Evolutionary conservation across 2,888 invertebrate species (phyloP).

Genomic region (Microctonus aethiopoides): DNA sequence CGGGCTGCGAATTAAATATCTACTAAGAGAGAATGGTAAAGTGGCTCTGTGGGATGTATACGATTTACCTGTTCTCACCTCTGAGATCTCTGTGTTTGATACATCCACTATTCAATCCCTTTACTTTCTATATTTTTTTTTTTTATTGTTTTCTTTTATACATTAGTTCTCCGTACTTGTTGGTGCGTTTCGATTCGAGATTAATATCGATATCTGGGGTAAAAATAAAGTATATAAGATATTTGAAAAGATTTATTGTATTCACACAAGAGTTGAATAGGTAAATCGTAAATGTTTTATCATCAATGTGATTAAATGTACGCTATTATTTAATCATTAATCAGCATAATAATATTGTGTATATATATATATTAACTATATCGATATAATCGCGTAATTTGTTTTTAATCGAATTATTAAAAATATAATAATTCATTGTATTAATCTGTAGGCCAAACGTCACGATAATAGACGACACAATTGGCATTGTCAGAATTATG

Average conservation of each 20-base stretch:
- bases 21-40: not conserved
- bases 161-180: constrained; percentile 6
- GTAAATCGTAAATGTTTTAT: constrained; percentile 54
- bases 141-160: not conserved
- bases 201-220: not conserved
- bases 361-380: constrained; percentile 56
- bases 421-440: not conserved
- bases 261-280: not conserved
- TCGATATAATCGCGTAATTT: constrained; percentile 62
- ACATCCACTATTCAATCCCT: not conserved
- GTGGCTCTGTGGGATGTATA: constrained; percentile 24
- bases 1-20: constrained; percentile 24
- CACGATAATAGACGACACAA: constrained; percentile 3
- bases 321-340: constrained; percentile 65
- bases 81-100: constrained; percentile 5
- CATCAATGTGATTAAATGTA: constrained; percentile 65
- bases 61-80: constrained; percentile 31
- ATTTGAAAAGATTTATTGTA: constrained; percentile 14
- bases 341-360: constrained; percentile 62
- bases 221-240: constrained; percentile 1
- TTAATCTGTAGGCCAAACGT: not conserved
- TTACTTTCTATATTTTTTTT: not conserved
- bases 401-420: constrained; percentile 39
- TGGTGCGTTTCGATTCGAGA: constrained; percentile 11
- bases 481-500: constrained; percentile 20